Conservation (phyloP, 1,140 invertebrate genomes). For the Achatina immaculata region DNA sequence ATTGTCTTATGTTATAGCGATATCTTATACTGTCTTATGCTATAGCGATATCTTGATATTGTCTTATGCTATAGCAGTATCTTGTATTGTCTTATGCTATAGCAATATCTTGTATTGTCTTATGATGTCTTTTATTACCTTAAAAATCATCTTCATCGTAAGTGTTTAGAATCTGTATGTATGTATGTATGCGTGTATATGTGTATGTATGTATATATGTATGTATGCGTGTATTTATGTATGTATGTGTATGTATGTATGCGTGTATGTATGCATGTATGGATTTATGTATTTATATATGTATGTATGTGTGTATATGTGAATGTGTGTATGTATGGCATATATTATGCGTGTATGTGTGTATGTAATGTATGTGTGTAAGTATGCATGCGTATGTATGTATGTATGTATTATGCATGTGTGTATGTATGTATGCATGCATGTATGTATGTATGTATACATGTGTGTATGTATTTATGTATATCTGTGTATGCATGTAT, state of each 20-base stretch:
- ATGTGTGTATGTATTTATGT: no score
- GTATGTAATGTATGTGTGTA: no score
- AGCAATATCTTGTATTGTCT: no score
- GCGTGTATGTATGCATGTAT: slow-evolving; percentile 1
- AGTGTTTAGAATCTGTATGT: neutral
- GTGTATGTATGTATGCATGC: neutral
- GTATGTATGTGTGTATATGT: slow-evolving; percentile 26
- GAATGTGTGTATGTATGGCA: slow-evolving; percentile 20
- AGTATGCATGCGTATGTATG: no score
- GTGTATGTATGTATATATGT: neutral
- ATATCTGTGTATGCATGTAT: neutral
- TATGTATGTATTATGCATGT: no score
- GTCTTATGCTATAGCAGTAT: no score
- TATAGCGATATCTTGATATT: no score
- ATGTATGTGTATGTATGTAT: neutral
- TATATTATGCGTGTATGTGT: neutral
- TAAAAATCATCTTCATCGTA: neutral
- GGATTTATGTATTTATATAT: neutral
- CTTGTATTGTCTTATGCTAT: no score
- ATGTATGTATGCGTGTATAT: neutral
- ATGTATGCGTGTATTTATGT: slow-evolving; percentile 4
- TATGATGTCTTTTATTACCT: neutral
- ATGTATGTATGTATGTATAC: neutral
- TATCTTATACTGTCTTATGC: no score
- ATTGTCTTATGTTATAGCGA: no score